Evolutionary conservation across 2,113 vertebrate species (phyloP).

Genomic region (Oceanodroma tethys): DNA sequence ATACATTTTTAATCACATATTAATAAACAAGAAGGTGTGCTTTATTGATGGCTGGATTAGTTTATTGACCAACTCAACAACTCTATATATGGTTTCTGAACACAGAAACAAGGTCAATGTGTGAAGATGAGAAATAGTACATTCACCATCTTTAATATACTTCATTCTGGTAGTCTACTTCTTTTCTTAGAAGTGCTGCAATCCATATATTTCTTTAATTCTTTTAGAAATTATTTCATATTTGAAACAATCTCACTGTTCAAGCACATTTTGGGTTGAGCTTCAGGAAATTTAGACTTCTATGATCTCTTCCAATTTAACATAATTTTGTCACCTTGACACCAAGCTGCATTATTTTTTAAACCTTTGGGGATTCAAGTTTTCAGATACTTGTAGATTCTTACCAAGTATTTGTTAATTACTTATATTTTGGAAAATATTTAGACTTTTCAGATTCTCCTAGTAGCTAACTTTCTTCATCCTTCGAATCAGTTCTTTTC

Average conservation of each 20-base stretch:
- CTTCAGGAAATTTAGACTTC: not conserved
- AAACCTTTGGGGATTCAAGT: not conserved
- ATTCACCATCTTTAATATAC: slow-evolving; percentile 42
- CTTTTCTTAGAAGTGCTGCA: not conserved
- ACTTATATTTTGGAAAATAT: not conserved
- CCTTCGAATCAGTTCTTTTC: not conserved
- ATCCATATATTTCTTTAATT: not conserved
- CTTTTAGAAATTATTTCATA: not conserved
- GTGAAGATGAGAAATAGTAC: slow-evolving; percentile 61
- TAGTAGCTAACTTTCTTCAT: not conserved
- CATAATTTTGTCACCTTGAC: not conserved
- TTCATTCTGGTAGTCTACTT: not conserved
- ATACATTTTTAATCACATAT: slow-evolving; percentile 87
- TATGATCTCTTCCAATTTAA: not conserved
- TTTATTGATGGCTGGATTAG: slow-evolving; percentile 83
- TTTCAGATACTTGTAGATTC: not conserved
- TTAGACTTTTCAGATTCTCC: not conserved
- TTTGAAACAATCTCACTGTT: not conserved
- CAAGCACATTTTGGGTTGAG: not conserved
- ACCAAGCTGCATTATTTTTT: not conserved
- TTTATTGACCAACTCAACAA: slow-evolving; percentile 77
- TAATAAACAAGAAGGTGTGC: slow-evolving; percentile 84
- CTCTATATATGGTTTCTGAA: slow-evolving; percentile 68
- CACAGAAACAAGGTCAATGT: slow-evolving; percentile 79
- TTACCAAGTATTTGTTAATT: not conserved